Conservation (phyloP, 2,888 invertebrate genomes). For the Hirtodrosophila histrioides region DNA sequence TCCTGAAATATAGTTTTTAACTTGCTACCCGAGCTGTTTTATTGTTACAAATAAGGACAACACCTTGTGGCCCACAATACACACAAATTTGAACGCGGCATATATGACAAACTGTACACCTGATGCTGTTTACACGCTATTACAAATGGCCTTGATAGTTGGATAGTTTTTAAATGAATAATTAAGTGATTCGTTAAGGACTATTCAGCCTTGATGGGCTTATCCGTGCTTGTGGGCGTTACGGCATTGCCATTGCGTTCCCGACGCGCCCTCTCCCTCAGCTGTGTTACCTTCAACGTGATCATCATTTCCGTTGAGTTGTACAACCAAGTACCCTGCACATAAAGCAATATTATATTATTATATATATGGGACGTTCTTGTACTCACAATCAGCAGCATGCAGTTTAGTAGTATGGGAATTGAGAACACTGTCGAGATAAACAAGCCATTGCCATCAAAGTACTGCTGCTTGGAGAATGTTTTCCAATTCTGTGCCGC, state of each 20-base stretch:
- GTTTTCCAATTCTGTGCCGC: slow-evolving; percentile 94
- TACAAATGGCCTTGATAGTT: slow-evolving; percentile 1
- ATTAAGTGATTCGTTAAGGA: not conserved
- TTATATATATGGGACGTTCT: not conserved
- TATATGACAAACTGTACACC: slow-evolving; percentile 10
- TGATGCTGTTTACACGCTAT: slow-evolving; percentile 6
- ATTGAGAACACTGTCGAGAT: slow-evolving; percentile 97
- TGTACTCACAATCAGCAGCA: slow-evolving; percentile 95
- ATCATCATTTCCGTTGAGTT: slow-evolving; percentile 95
- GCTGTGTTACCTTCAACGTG: slow-evolving; percentile 92
- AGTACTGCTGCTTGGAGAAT: slow-evolving; percentile 96
- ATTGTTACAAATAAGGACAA: slow-evolving; percentile 31
- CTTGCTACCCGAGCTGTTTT: slow-evolving; percentile 5
- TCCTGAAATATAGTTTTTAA: no score
- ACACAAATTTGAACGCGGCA: slow-evolving; percentile 4
- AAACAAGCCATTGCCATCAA: slow-evolving; percentile 96
- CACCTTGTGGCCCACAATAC: slow-evolving; percentile 14
- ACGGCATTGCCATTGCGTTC: slow-evolving; percentile 65
- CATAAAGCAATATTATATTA: not conserved
- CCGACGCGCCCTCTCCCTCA: slow-evolving; percentile 88
- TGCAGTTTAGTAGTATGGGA: slow-evolving; percentile 95
- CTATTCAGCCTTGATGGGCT: slow-evolving; percentile 49
- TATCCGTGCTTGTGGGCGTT: not conserved
- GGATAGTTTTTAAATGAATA: not conserved
- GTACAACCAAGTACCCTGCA: slow-evolving; percentile 95